phyloP scores from a whole-genome alignment of 2,113 vertebrate species.

The Orycteropus afer region DNA sequence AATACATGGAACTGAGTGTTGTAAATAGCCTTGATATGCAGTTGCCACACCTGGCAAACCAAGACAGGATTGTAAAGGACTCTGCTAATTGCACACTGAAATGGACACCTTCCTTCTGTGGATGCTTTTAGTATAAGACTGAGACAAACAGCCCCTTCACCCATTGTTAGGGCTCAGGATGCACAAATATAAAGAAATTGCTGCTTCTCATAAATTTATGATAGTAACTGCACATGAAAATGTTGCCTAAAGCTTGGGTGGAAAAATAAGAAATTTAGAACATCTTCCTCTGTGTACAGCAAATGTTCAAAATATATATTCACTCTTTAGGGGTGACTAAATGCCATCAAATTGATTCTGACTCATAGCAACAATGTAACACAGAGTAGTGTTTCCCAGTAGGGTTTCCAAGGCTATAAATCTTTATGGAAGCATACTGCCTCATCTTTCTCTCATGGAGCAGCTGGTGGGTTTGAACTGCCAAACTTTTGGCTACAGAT shows the following conservation, averaged over 20 bases:
- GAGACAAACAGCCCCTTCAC: background rate
- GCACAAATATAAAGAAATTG: background rate
- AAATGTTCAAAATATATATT: constrained; percentile 54
- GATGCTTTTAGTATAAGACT: background rate
- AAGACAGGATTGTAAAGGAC: background rate
- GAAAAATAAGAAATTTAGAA: constrained; percentile 24
- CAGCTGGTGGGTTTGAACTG: too few relatives aligned
- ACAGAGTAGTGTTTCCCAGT: too few relatives aligned
- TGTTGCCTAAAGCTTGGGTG: background rate
- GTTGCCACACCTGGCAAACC: background rate
- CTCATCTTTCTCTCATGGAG: too few relatives aligned
- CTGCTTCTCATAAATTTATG: background rate
- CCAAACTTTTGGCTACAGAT: too few relatives aligned
- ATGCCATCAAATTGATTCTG: too few relatives aligned
- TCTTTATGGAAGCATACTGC: too few relatives aligned
- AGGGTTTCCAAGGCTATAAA: too few relatives aligned
- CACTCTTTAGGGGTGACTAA: background rate
- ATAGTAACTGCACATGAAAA: background rate
- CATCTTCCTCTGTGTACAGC: background rate
- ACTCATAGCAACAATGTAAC: too few relatives aligned
- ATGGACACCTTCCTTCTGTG: background rate
- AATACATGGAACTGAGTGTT: background rate
- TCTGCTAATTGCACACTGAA: background rate
- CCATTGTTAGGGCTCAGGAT: background rate
- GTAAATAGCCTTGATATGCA: background rate